Evolutionary conservation across 2,888 invertebrate genomes (phyloP), one percentile per base, ranked within the genome.

Genomic region (Dermolepida albohirtum): DNA sequence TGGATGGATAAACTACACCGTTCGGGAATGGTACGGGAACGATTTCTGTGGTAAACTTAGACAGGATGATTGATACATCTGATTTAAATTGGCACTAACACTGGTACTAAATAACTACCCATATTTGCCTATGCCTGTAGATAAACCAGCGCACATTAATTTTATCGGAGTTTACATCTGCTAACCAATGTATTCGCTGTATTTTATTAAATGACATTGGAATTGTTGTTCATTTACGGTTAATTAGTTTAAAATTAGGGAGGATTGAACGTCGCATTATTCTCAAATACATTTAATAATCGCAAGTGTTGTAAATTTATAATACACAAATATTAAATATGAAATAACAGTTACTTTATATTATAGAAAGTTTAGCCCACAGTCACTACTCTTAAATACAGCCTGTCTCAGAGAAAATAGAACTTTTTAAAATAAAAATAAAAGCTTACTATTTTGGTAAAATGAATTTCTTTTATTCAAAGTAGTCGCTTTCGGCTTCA

Each of bases 41-140:
- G 64, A 49, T 64, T 64, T 39, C 52, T 63, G 67, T 43, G 67
- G 67, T 59, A 63, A 52, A 16, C 55, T 68, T 64, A 68, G 68
- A 68, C 68, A 68, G 68, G 39, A 68, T 68, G 68, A 68, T 68
- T 68, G 68, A 68, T 68, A 68, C 64, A 64, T 64, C 64, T 64
- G 68, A 68, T 68, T 68, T 68, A 68, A 68, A 68, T 68, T 68
- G 68, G 68, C 68, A 68, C 68, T 68, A 68, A 64, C 68, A 64
- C 49, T 64, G 68, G 57, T 64, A 68, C 68, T 66, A 69, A 69
- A 69, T 69, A 66, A 69, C 69, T 49, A 62, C 54, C 59, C 66
- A 65, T 69, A 69, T 66, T 69, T 66, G 40, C 65, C 62, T 59
- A 51, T 54, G 69, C 66, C 69, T 51, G 66, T 62, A 62, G 62